phyloP scores from a whole-genome alignment of 1,140 invertebrate species.

The Pinna nobilis region DNA sequence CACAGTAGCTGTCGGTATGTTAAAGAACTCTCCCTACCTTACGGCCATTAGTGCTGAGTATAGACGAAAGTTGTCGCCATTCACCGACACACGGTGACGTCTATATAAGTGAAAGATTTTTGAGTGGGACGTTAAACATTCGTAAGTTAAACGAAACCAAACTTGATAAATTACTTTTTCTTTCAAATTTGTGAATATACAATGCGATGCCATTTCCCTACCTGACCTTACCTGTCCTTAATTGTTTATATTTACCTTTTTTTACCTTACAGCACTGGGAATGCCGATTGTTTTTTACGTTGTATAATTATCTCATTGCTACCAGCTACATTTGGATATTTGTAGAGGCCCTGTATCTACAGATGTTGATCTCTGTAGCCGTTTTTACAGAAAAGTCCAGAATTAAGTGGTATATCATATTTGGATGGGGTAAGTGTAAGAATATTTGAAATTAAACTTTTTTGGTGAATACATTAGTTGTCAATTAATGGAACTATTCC shows the following conservation, averaged over 20 bases:
- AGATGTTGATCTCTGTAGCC: constrained; percentile 83
- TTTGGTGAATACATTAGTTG: not conserved
- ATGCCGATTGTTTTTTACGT: constrained; percentile 82
- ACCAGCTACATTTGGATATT: constrained; percentile 87
- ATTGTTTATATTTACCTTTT: not conserved
- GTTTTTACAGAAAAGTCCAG: constrained; percentile 82
- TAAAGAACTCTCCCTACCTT: no score
- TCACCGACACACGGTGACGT: no score
- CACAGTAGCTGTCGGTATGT: no score
- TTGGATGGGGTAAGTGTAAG: constrained; percentile 83
- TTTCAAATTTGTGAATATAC: not conserved
- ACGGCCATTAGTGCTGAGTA: no score
- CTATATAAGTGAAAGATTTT: not conserved
- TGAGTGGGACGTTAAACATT: not conserved
- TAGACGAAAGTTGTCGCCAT: no score
- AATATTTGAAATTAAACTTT: not conserved
- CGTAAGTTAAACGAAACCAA: not conserved
- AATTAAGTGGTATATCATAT: constrained; percentile 80
- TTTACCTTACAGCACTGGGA: constrained; percentile 75
- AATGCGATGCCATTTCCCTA: not conserved
- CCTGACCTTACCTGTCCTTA: not conserved
- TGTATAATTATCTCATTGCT: constrained; percentile 84
- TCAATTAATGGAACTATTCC: no score
- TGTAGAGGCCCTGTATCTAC: constrained; percentile 88
- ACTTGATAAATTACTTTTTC: not conserved